Evolutionary conservation across 2,797 vertebrate genomes (phyloP), one percentile per base, ranked within the genome.

Genomic region (Petrocephalus sullivani): DNA sequence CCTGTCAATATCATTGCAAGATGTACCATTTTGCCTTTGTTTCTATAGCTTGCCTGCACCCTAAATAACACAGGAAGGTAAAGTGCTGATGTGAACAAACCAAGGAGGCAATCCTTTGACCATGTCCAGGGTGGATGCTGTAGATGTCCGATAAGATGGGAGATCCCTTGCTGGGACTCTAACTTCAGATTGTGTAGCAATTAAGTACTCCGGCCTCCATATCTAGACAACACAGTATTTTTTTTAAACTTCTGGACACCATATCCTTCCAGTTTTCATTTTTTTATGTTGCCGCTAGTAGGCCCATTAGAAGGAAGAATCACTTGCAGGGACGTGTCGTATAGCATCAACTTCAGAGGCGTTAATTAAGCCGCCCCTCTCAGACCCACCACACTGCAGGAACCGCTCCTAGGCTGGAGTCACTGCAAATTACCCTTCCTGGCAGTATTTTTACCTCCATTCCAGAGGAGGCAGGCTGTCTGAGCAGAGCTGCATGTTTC

Each of bases 321-420:
- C 41, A 21, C 64, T 61, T 86, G 28, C 37, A 71, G 51, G 88
- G 60, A 71, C 23, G 16, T 16, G 16, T 2, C 21, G 10, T 53
- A n/a, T n/a, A 28, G 51, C 53, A 4, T 53, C 58, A 49, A 57
- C 61, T 67, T 86, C 61, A 49, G 49, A 85, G 83, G 51, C 41
- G 54, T 87, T 89, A 86, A 86, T 81, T 33, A 89, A 86, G 37
- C 33, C 53, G 0, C 84, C 21, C 16, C 37, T 33, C 57, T 88
- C 58, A 84, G 46, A 67, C 57, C 87, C 21, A 60, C 54, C 64
- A 81, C 51, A 16, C 54, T 51, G 84, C 67, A 33, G 49, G 67
- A 67, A 64, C 41, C n/a, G 49, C 64, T 60, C 82, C 56, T 37
- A 56, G 23, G 14, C 10, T 16, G 28, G 67, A 85, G 56, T 60